Evolutionary conservation across 1,140 invertebrate species (phyloP).

Genomic region (Lithobius niger): DNA sequence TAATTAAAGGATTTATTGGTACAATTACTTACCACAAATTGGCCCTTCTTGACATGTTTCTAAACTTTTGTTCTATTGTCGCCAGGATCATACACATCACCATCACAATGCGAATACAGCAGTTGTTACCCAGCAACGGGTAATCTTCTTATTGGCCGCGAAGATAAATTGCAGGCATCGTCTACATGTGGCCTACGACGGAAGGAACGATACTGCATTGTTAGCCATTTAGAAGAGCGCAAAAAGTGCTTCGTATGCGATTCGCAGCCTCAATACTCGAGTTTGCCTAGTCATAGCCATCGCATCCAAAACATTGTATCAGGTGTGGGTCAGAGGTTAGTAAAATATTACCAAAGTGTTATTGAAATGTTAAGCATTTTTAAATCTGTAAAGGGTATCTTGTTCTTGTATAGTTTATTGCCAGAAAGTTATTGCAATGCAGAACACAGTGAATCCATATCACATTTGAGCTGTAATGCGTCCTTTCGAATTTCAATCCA

Average conservation of each 20-base stretch:
- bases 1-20: too few species aligned
- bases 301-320: slow-evolving; percentile 88
- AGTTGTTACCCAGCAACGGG: slow-evolving; percentile 98
- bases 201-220: slow-evolving; percentile 79
- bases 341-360: slow-evolving; percentile 1
- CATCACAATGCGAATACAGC: slow-evolving; percentile 85
- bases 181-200: slow-evolving; percentile 79
- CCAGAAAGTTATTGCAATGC: too few species aligned
- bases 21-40: too few species aligned
- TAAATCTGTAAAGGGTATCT: too few species aligned
- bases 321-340: slow-evolving; percentile 45
- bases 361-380: too few species aligned
- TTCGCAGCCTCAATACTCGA: slow-evolving; percentile 44
- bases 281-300: slow-evolving; percentile 47
- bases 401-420: too few species aligned
- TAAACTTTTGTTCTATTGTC: too few species aligned
- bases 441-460: too few species aligned
- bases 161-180: slow-evolving; percentile 63
- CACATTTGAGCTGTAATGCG: too few species aligned
- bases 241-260: slow-evolving; percentile 98
- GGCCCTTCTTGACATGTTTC: too few species aligned
- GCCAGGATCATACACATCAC: too few species aligned
- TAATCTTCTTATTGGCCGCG: slow-evolving; percentile 90
- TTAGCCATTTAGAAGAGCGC: slow-evolving; percentile 83
- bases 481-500: too few species aligned